Evolutionary conservation across 2,888 invertebrate genomes (phyloP), one percentile per base, ranked within the genome.

Genomic region (Dryobota labecula): DNA sequence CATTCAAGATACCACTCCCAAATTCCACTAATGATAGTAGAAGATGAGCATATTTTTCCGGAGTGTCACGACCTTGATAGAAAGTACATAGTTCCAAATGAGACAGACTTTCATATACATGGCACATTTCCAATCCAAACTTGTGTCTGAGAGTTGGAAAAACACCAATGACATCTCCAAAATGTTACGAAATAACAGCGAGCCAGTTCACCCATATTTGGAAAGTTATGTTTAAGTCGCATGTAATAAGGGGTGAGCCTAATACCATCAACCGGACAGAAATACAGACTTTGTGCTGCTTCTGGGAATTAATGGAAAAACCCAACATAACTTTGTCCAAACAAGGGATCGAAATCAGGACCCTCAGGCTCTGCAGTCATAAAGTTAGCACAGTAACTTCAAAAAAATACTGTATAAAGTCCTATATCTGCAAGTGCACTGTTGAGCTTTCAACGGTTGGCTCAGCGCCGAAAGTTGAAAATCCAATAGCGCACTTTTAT

Each of bases 21-120:
- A 45, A 41, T 73, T 36, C 5, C 18, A 36, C 36, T 53, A 33
- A 63, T 56, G 18, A 36, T 64, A 43, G 15, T n/a, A 58, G 36
- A 78, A 74, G 51, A 57, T 63, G 73, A 62, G 24, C 36, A n/a
- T 30, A 24, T 66, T 30, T n/a, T 53, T 47, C 18, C 27, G 2
- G 45, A 62, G 33, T 47, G 38, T 33, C 67, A 51, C 43, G 45
- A 57, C 49, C 73, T 78, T 75, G 57, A 33, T 30, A 57, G 54
- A 73, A 78, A 73, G 57, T 54, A 38, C 36, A 36, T 36, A 8
- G 45, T 71, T 24, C 73, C 79, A 43, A 73, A 78, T 30, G 61
- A 51, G 49, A 78, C 43, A 30, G 11, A 41, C 30, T 47, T 68
- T n/a, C 24, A 30, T 76, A 73, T 57, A 49, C 43, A 11, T 78